Conservation (phyloP, 2,797 vertebrate genomes). For the Coilia nasus region DNA sequence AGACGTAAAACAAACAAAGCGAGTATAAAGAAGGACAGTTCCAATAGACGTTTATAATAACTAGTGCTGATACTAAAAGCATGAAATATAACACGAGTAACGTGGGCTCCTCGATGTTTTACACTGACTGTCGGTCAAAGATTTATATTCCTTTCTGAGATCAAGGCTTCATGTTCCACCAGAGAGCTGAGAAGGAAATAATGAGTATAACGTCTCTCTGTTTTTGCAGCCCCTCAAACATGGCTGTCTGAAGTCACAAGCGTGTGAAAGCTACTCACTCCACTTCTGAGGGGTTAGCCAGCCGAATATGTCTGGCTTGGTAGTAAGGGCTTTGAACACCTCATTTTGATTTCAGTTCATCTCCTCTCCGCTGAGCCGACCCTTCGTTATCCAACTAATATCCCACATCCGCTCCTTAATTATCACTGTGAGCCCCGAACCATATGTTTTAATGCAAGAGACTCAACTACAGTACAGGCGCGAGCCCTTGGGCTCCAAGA, state of each 20-base stretch:
- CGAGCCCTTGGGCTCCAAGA: conserved; percentile 28
- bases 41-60: neutral
- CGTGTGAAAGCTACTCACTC: neutral
- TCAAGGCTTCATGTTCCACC: conserved; percentile 46
- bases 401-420: conserved; percentile 69
- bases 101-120: neutral
- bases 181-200: neutral
- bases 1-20: neutral
- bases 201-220: conserved; percentile 1
- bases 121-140: neutral
- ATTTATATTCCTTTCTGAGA: neutral
- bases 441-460: conserved; percentile 64
- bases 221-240: neutral
- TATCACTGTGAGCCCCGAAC: conserved; percentile 59
- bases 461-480: conserved; percentile 44
- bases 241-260: neutral
- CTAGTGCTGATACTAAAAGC: neutral
- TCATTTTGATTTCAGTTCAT: conserved; percentile 59
- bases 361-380: conserved; percentile 51
- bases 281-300: neutral
- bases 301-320: conserved; percentile 52
- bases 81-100: neutral
- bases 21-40: neutral
- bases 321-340: conserved; percentile 52
- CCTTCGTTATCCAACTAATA: conserved; percentile 62